Percentiles rank a stretch among this genome's conserved stretches.
Conservation (phyloP, 2,797 vertebrate genomes). For the Enteromius treurensis region DNA sequence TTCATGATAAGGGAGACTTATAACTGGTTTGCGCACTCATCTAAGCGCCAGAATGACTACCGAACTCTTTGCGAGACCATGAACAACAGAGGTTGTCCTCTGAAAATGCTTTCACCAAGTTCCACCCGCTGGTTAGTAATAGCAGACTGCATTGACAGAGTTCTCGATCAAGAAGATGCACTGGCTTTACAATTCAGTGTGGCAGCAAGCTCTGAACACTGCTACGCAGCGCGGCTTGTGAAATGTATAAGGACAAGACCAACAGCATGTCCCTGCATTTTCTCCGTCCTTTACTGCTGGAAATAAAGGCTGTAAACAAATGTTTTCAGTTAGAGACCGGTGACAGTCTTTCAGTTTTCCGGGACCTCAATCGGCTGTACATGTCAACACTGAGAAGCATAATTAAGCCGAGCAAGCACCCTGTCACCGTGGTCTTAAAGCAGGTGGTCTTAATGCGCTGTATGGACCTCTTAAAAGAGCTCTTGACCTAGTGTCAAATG, state of each 20-base stretch:
- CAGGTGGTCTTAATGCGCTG: neutral
- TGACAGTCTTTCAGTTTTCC: slow-evolving; percentile 25
- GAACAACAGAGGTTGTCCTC: too few relatives aligned
- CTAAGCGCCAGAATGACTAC: too few relatives aligned
- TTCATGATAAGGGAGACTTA: too few relatives aligned
- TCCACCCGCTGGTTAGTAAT: slow-evolving; percentile 30
- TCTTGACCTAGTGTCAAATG: slow-evolving; percentile 31
- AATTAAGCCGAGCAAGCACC: slow-evolving; percentile 3
- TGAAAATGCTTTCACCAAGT: neutral
- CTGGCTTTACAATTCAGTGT: slow-evolving; percentile 35
- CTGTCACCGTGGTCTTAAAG: slow-evolving; percentile 16
- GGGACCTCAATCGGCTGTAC: slow-evolving; percentile 28
- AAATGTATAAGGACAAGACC: neutral
- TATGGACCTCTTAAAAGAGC: slow-evolving; percentile 32
- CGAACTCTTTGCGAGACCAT: too few relatives aligned
- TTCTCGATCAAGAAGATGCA: slow-evolving; percentile 40
- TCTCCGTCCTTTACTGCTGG: slow-evolving; percentile 31
- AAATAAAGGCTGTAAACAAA: slow-evolving; percentile 57
- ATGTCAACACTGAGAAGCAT: slow-evolving; percentile 32
- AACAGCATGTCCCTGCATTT: slow-evolving; percentile 16
- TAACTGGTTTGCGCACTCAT: too few relatives aligned
- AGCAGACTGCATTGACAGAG: slow-evolving; percentile 37
- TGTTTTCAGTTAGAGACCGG: slow-evolving; percentile 36
- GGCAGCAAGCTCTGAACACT: neutral
- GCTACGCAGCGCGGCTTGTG: neutral